Evolutionary conservation across 2,113 vertebrate species (phyloP).

Genomic region (Motacilla tschutschensis): DNA sequence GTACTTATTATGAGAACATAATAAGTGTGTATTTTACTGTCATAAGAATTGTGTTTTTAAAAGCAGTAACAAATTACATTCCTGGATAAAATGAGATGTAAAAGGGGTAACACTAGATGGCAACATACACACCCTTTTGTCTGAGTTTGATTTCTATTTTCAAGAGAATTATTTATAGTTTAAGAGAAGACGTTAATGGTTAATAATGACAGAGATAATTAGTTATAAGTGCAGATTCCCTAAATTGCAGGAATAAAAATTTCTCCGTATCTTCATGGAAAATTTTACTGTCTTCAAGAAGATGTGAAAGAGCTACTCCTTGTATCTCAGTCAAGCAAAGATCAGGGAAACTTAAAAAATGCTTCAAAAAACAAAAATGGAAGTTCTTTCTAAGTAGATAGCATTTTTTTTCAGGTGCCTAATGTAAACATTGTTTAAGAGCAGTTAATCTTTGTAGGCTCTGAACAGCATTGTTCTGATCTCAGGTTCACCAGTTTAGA

Average conservation of each 20-base stretch:
- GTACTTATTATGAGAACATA: neutral
- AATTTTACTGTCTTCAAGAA: neutral
- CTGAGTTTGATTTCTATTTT: neutral
- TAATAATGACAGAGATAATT: neutral
- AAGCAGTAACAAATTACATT: neutral
- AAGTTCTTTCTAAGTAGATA: neutral
- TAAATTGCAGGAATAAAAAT: neutral
- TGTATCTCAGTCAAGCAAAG: neutral
- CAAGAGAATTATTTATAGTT: neutral
- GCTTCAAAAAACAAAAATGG: neutral
- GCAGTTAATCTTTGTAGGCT: neutral
- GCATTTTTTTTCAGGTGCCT: neutral
- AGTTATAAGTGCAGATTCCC: neutral
- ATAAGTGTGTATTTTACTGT: neutral
- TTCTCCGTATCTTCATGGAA: neutral
- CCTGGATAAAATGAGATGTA: neutral
- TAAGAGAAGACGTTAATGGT: neutral
- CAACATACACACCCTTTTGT: neutral
- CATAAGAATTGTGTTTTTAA: accelerated
- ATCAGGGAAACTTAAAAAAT: neutral
- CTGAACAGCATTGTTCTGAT: neutral
- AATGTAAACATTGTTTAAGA: neutral
- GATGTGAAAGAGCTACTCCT: neutral
- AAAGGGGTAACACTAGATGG: conserved; percentile 19
- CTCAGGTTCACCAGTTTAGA: neutral